Evolutionary conservation across 2,888 invertebrate genomes (phyloP).

Genomic region (Eilema caniola): DNA sequence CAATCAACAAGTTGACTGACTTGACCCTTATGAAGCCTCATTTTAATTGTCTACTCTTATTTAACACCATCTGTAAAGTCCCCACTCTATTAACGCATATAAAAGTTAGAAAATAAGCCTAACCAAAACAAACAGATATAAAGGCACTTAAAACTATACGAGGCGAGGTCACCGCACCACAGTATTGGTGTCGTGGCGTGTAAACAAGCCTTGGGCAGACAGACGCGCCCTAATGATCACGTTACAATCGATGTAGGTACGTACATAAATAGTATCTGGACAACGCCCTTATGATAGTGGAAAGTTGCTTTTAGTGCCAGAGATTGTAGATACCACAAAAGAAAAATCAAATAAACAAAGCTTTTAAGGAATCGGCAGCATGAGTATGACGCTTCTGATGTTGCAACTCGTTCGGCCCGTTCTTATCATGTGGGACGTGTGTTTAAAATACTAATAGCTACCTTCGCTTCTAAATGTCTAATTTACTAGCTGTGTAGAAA

Average conservation of each 20-base stretch:
- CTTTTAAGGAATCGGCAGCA: not conserved
- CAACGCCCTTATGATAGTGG: constrained; percentile 48
- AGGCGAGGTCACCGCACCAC: constrained; percentile 48
- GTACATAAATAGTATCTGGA: constrained; percentile 47
- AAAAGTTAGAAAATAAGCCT: constrained; percentile 35
- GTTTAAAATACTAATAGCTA: no score
- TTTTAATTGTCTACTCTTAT: no score
- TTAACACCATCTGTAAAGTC: not conserved
- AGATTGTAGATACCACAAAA: not conserved
- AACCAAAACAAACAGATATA: constrained; percentile 37
- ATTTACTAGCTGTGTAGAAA: no score
- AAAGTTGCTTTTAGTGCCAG: constrained; percentile 16
- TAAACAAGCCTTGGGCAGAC: constrained; percentile 47
- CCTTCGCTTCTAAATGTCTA: no score
- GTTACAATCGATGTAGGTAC: constrained; percentile 51
- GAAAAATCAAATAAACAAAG: not conserved
- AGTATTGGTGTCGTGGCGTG: constrained; percentile 42
- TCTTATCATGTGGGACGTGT: no score
- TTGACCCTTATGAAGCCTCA: no score
- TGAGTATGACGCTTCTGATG: not conserved
- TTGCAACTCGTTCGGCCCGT: no score
- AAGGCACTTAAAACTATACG: constrained; percentile 46
- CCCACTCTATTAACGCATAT: constrained; percentile 24
- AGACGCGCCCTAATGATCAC: constrained; percentile 54
- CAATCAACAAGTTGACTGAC: no score